Evolutionary conservation across 2,113 vertebrate species (phyloP).

Genomic region (Embiotoca jacksoni): DNA sequence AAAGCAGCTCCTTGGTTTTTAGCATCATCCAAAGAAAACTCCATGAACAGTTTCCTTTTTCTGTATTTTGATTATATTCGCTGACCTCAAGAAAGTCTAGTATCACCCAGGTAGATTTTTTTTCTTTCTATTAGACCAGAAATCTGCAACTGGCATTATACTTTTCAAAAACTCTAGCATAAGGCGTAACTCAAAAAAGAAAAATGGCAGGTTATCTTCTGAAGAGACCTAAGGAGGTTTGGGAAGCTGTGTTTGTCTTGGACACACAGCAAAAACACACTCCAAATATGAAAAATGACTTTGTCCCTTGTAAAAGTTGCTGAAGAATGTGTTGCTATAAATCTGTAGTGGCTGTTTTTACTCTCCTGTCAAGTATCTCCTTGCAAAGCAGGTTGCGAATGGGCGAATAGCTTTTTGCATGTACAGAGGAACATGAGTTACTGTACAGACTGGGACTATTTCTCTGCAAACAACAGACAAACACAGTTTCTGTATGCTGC

Average conservation of each 20-base stretch:
- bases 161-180: neutral
- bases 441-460: too few species aligned
- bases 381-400: neutral
- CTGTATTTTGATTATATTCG: constrained; percentile 14
- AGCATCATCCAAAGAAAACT: constrained; percentile 29
- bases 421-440: neutral
- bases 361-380: constrained; percentile 1
- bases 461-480: too few species aligned
- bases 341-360: constrained; percentile 21
- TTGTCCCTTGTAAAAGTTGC: constrained; percentile 39
- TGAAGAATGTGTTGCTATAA: constrained; percentile 34
- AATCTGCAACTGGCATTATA: neutral
- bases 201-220: neutral
- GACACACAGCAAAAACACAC: neutral
- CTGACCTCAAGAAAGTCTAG: constrained; percentile 13
- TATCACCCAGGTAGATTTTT: neutral
- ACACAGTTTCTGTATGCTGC: too few species aligned
- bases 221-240: constrained; percentile 3
- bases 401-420: neutral
- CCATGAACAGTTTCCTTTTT: neutral
- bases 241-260: constrained; percentile 15
- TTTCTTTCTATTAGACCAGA: constrained; percentile 1
- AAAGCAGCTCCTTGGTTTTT: constrained; percentile 17
- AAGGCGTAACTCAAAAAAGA: too few species aligned
- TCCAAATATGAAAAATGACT: neutral